Evolutionary conservation across 2,113 vertebrate genomes (phyloP).

Genomic region (Piliocolobus tephrosceles): DNA sequence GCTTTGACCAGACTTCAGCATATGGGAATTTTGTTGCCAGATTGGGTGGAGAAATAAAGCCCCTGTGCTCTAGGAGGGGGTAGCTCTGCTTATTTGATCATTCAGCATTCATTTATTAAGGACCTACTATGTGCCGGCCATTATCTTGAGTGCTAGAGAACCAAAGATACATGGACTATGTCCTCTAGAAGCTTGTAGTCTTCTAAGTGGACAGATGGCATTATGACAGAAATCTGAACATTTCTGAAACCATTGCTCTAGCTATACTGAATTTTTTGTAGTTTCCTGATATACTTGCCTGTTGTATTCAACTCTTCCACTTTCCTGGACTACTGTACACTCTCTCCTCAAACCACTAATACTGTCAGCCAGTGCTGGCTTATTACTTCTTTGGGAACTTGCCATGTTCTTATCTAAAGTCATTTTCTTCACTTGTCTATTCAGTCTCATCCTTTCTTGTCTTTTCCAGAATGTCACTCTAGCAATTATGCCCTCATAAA

Average conservation of each 20-base stretch:
- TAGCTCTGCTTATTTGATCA: conserved; percentile 52
- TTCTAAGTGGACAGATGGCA: background rate
- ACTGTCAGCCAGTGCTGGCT: background rate
- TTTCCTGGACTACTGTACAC: background rate
- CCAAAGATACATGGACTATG: background rate
- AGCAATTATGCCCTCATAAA: background rate
- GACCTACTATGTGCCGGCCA: conserved; percentile 9
- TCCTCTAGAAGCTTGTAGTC: background rate
- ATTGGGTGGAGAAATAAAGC: conserved; percentile 41
- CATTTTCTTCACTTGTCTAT: background rate
- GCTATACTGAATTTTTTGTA: background rate
- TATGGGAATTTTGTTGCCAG: conserved; percentile 20
- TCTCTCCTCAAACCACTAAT: background rate
- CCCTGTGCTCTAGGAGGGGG: background rate
- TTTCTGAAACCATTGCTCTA: conserved; percentile 1
- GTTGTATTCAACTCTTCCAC: background rate
- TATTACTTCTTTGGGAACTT: conserved; percentile 38
- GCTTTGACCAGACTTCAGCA: background rate
- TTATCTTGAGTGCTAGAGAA: conserved; percentile 42
- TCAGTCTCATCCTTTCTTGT: background rate
- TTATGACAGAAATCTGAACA: background rate
- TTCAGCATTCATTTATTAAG: conserved; percentile 51
- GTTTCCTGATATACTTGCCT: background rate
- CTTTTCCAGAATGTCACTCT: background rate
- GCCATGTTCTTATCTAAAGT: background rate